Base-by-base conservation (phyloP, 1,140 invertebrate species). In the Melipona quadrifasciata region DNA sequence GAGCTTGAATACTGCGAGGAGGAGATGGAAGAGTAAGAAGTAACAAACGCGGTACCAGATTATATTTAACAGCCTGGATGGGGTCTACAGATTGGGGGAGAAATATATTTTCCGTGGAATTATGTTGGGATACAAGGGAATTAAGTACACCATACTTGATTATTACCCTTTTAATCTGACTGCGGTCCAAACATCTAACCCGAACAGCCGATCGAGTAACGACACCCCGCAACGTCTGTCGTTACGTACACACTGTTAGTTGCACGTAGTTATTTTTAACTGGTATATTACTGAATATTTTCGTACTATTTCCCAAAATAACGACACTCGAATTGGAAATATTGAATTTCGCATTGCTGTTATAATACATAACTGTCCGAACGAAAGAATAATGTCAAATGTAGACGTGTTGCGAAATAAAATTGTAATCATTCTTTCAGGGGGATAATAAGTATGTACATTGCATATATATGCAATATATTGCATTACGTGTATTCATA, bases 121-220 rank as follows among this genome's bases (percentile, higher is more conserved):
- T 93, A 94, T 90, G 87, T 87, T 88, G 90, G 89, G 91, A 92
- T 93, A 89, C 91, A 87, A 86, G 90, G 84, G 91, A 93, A 94
- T 94, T 93, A 94, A 92, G 88, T 88, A 84, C 72, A 92, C 91
- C 90, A 89, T 93, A 94, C 93, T 94, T 94, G 93, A 94, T 95
- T 95, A 95, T 95, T 94, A 94, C 92, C 93, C 94, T 94, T 93
- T 94, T 95, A 94, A 94, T 95, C 90, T 84, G 86, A 91, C 82
- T 87, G 85, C 39, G 24, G 39, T 67, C 57, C 77, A 78, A 77
- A 75, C 75, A 67, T 82, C 84, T 55, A 57, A 74, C 16, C 21
- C 16, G 24, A n/a, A 71, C 21, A 21, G 58, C 39, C 64, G 8
- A 65, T 82, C 64, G 5, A 34, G 12, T 27, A 27, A 82, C 81